Percentiles rank a stretch among this genome's conserved stretches.
Evolutionary conservation across 2,113 vertebrate genomes (phyloP).

Genomic region (Thoracochromis brauschi): DNA sequence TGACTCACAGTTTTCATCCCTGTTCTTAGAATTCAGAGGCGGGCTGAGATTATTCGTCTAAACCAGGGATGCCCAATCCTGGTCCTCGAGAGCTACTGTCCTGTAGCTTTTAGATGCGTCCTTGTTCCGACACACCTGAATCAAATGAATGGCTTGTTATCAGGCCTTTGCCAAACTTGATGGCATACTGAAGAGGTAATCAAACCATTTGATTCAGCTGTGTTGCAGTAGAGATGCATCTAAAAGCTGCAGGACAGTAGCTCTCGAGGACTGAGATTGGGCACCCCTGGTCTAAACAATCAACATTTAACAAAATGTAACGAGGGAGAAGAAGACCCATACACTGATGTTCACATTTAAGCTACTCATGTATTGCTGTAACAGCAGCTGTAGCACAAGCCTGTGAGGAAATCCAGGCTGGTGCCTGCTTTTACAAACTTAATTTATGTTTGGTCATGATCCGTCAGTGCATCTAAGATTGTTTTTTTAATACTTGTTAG

Average conservation of each 20-base stretch:
- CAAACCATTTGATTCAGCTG: too few species aligned
- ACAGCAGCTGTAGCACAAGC: neutral
- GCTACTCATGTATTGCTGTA: neutral
- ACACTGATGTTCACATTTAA: neutral
- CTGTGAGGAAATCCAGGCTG: neutral
- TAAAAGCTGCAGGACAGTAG: too few species aligned
- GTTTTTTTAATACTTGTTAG: neutral
- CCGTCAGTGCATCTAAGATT: neutral
- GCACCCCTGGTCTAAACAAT: neutral
- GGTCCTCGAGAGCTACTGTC: too few species aligned
- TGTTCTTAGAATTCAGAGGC: neutral
- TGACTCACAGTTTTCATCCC: neutral
- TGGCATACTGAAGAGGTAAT: too few species aligned
- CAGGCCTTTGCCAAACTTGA: too few species aligned
- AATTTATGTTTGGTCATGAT: neutral
- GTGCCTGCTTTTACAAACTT: slow-evolving; percentile 1
- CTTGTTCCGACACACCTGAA: too few species aligned
- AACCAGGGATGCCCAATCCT: too few species aligned
- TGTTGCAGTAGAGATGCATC: too few species aligned
- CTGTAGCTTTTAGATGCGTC: too few species aligned
- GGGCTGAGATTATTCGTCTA: neutral
- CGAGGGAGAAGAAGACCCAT: neutral
- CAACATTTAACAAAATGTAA: neutral
- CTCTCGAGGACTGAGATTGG: too few species aligned
- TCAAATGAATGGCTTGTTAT: too few species aligned